A percentile compares a stretch with the other conserved stretches of the same genome.
Evolutionary conservation across 2,797 vertebrate species (phyloP).

Genomic region (Sylvilagus floridanus): DNA sequence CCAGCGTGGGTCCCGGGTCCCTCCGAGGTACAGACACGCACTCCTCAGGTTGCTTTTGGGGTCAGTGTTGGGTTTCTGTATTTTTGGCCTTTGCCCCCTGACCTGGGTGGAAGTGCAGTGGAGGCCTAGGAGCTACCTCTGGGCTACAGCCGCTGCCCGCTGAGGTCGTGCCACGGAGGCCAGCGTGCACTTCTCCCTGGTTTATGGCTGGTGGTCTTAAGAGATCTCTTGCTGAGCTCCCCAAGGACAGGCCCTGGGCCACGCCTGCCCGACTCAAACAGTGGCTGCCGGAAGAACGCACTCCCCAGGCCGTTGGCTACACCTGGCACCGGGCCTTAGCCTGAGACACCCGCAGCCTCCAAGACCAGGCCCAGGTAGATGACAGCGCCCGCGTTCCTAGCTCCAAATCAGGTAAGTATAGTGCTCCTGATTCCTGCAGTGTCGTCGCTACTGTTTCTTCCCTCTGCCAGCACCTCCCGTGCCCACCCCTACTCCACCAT

Average conservation of each 20-base stretch:
- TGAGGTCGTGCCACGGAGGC: not conserved
- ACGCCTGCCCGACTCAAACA: not conserved
- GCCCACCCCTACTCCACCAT: not conserved
- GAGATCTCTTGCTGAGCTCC: not conserved
- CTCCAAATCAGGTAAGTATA: not conserved
- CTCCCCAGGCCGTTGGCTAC: not conserved
- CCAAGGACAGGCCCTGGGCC: not conserved
- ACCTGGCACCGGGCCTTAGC: not conserved
- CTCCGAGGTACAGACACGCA: not conserved
- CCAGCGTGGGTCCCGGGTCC: not conserved
- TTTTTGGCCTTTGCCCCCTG: not conserved
- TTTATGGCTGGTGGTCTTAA: not conserved
- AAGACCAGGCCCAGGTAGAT: not conserved
- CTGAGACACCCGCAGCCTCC: not conserved
- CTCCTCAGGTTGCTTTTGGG: not conserved
- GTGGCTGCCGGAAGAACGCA: not conserved
- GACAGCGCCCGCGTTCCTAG: not conserved
- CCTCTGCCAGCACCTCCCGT: fast-evolving
- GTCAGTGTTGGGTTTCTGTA: not conserved
- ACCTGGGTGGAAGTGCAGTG: not conserved
- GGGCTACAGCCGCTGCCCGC: not conserved
- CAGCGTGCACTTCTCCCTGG: not conserved
- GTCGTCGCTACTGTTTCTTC: not conserved
- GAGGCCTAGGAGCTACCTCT: not conserved
- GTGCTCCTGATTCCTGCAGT: not conserved